Evolutionary conservation across 2,797 vertebrate genomes (phyloP).

Genomic region (Bucorvus abyssinicus): DNA sequence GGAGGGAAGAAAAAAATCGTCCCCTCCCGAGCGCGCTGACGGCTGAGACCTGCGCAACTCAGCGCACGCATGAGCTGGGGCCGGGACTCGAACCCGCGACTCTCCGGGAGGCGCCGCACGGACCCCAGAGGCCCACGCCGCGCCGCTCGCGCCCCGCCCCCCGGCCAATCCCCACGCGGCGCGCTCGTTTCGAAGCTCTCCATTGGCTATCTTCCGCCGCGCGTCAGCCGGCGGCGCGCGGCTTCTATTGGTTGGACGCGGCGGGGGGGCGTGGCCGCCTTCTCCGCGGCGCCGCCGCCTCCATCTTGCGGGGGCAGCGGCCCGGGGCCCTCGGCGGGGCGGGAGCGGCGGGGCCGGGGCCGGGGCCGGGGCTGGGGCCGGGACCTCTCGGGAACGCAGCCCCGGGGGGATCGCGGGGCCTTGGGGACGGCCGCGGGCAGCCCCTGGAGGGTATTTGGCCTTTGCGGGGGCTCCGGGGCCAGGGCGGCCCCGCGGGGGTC

Average conservation of each 20-base stretch:
- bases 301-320: constrained; percentile 30
- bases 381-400: not conserved
- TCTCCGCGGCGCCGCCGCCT: not conserved
- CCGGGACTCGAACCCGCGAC: not conserved
- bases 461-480: not conserved
- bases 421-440: not conserved
- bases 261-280: not conserved
- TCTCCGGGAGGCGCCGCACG: accelerated
- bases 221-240: accelerated
- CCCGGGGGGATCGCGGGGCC: not conserved
- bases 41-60: not conserved
- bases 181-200: accelerated
- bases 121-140: not conserved
- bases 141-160: not conserved
- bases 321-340: not conserved
- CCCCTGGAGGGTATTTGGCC: not conserved
- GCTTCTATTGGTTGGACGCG: not conserved
- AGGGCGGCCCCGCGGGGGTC: not conserved
- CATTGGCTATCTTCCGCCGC: accelerated
- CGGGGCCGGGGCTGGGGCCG: no score
- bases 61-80: not conserved
- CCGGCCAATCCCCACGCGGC: not conserved
- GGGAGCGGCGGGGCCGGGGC: no score
- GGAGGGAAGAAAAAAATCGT: not conserved
- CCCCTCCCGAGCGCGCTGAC: accelerated